Base-by-base conservation (phyloP, 2,888 invertebrate species). In the Beris chalybata region DNA sequence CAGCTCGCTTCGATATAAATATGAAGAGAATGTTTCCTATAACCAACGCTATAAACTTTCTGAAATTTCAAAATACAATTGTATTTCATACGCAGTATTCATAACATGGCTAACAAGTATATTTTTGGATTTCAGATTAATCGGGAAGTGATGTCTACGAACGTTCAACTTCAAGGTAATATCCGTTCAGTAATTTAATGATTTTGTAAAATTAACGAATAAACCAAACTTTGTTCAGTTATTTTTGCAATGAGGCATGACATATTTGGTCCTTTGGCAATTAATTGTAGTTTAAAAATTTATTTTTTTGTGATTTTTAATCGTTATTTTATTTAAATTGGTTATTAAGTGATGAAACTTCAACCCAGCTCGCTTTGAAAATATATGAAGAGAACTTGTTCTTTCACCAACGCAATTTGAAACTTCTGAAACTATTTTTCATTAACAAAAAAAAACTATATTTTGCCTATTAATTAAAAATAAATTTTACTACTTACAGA, bases 321-420 rank as follows among this genome's bases (percentile, higher is more conserved):
- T 44, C n/a, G n/a, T n/a, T 44, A 31, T 58, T 29, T 7, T 30
- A 22, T 47, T 61, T 66, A 58, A 11, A 44, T 65, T 59, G 56
- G 67, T 61, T 65, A 65, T 47, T 29, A 31, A 47, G 12, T 53
- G 67, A 67, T 67, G 64, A 67, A 4, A 67, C 15, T 32, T 13
- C 29, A n/a, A 69, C 70, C 64, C n/a, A n/a, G n/a, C 71, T 71
- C 71, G 69, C 70, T 71, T 69, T 71, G n/a, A 69, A 71, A 29
- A 31, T 15, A 57, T n/a, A 13, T 71, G 71, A 70, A 69, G 71
- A 70, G 50, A 71, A 70, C 52, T 70, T 61, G 61, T 68, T 70
- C 67, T 69, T 65, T 30, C 67, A 56, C 57, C 50, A 63, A 50
- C 69, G 69, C 71, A 67, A 70, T 70, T 66, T 67, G 66, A 69